Base-by-base conservation (phyloP, 2,888 invertebrate genomes). In the Melolontha melolontha region DNA sequence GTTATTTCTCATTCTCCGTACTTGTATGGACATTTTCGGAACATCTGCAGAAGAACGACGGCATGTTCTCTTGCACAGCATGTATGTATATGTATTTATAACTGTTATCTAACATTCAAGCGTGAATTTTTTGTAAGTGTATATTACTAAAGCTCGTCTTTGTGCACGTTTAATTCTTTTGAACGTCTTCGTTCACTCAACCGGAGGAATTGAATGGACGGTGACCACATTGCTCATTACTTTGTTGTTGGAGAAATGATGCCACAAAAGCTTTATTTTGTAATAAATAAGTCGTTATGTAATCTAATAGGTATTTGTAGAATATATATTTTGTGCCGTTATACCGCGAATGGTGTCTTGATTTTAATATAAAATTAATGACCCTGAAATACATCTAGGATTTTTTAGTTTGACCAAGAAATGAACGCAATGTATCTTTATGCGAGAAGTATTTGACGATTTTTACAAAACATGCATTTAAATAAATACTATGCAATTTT, bases 31-130 rank as follows among this genome's bases (percentile, higher is more conserved):
- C 59, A 44, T 59, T 59, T 59, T 59, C 27, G 59, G 59, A 59
- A 59, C 59, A 59, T 59, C 59, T 59, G 59, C 59, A 59, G 42
- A 59, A 59, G 27, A 44, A 40, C 55, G 27, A 34, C 12, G 51
- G 27, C 16, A 4, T 17, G 40, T 16, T 41, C 14, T 54, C 40
- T 17, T 44, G 59, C 44, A 44, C 34, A 29, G 29, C 44, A 12
- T 8, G 59, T 44, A 27, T 12, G n/a, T 57, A 54, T 39, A 54
- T 39, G 22, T 50, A 17, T 54, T 39, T 54, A 59, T 59, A 57
- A 59, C 59, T 59, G 44, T 41, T 55, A 55, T 39, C 59, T 59
- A 44, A 59, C 44, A 27, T 59, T 17, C 27, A 59, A 59, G 59
- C 12, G 17, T 16, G n/a, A 14, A 44, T 22, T 55, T 22, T 44